Evolutionary conservation across 2,888 invertebrate genomes (phyloP), one percentile per base, ranked within the genome.

Genomic region (Shargacucullia verbasci): DNA sequence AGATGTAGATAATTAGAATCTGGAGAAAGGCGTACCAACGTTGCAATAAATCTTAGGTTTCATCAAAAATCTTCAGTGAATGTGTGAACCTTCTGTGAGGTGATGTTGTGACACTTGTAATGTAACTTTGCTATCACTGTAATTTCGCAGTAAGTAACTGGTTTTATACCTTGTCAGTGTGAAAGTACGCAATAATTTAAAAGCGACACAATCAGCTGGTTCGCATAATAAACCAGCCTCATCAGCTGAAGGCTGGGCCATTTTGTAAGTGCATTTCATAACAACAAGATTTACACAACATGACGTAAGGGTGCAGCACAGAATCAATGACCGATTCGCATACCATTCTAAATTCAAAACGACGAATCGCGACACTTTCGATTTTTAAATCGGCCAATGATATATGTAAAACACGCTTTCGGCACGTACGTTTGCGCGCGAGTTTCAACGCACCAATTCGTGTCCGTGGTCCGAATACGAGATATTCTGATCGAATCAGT

Each of bases 261-360:
- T 80, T 85, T 85, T 86, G 85, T 81, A 85, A 87, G 79, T 78
- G 67, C 69, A 75, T 87, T 88, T 84, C 85, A 81, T 84, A 87
- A 87, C 70, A 85, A 84, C 76, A 58, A 71, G 56, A 55, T 29
- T 69, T 70, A 66, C 71, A 70, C 61, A 68, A 67, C 58, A 64
- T 82, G 79, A 84, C 70, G 82, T 80, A 80, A 85, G 73, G 67
- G 70, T 75, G 73, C 79, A 78, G 80, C 78, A 74, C n/a, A n/a
- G n/a, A 73, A 64, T 66, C 75, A 76, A 80, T 81, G 73, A 67
- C 72, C 70, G 66, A 67, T 71, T 73, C 73, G 71, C 76, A 75
- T 79, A 73, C 78, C 81, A 76, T 80, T 84, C 76, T 75, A 73
- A 83, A 83, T 79, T 78, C 77, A 74, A 75, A 67, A 78, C 77